Percentiles rank a stretch among this genome's conserved stretches.
Evolutionary conservation across 2,888 invertebrate species (phyloP).

Genomic region (Beris chalybata): DNA sequence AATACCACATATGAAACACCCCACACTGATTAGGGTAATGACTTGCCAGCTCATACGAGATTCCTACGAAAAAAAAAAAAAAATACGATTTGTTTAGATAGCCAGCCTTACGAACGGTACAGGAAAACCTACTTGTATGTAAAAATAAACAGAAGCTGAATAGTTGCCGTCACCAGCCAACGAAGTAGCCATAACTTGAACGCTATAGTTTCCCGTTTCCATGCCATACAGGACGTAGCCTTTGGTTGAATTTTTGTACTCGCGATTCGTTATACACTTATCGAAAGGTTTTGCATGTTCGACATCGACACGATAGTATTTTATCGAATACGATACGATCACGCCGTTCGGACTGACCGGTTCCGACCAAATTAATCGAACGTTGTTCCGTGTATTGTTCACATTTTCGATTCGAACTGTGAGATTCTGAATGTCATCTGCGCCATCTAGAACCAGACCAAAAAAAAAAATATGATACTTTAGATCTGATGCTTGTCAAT

Average conservation of each 20-base stretch:
- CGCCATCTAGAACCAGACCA: conserved; percentile 59
- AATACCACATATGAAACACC: conserved; percentile 43
- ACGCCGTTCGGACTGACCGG: conserved; percentile 86
- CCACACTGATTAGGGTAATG: conserved; percentile 37
- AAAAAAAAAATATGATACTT: background rate
- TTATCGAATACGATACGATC: conserved; percentile 81
- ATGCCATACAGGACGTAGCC: conserved; percentile 59
- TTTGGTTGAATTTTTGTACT: conserved; percentile 58
- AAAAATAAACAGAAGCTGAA: conserved; percentile 62
- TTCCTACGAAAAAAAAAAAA: conserved; percentile 27
- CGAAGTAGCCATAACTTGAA: conserved; percentile 75
- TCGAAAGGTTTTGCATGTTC: conserved; percentile 59
- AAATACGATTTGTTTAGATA: background rate
- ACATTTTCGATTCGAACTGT: conserved; percentile 50
- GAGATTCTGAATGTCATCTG: conserved; percentile 66
- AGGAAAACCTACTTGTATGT: conserved; percentile 62
- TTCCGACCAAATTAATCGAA: conserved; percentile 77
- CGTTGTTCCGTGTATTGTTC: conserved; percentile 60
- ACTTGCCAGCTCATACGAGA: conserved; percentile 32
- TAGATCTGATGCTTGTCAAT: conserved; percentile 1
- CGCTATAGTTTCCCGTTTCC: conserved; percentile 79
- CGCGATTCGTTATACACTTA: conserved; percentile 69
- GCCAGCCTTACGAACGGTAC: too few relatives aligned
- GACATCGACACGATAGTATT: conserved; percentile 69
- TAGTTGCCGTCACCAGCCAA: conserved; percentile 72